Conservation (phyloP, 2,888 invertebrate genomes). For the Dicyrtoma fusca region DNA sequence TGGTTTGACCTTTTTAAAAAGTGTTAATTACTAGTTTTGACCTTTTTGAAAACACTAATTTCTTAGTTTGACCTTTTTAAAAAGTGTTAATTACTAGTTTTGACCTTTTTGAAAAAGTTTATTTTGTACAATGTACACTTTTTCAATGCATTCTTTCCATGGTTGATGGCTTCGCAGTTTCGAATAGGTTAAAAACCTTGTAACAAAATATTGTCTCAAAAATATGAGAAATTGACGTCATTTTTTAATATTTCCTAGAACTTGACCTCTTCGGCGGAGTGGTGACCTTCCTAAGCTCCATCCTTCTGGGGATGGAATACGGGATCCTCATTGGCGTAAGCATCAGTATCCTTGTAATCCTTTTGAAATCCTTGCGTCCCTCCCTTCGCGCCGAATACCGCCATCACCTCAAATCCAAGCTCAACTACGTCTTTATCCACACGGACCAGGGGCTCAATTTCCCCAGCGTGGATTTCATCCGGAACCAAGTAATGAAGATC, state of each 20-base stretch:
- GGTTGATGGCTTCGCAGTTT: too few species aligned
- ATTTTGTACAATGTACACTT: too few species aligned
- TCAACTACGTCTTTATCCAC: constrained; percentile 43
- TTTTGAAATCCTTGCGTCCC: constrained; percentile 70
- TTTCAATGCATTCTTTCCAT: too few species aligned
- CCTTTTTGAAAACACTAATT: too few species aligned
- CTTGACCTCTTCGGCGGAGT: constrained; percentile 70
- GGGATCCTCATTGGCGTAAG: constrained; percentile 70
- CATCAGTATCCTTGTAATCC: constrained; percentile 67
- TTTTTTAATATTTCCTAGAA: constrained; percentile 62
- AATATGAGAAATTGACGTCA: background rate
- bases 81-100: too few species aligned
- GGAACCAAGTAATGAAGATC: constrained; percentile 38
- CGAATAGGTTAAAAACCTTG: too few species aligned
- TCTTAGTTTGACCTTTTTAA: too few species aligned
- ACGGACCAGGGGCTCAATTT: constrained; percentile 48
- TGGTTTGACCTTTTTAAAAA: too few species aligned
- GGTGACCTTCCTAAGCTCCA: constrained; percentile 70
- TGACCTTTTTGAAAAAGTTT: too few species aligned
- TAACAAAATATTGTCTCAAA: too few species aligned
- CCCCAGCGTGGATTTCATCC: constrained; percentile 50
- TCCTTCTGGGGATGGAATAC: constrained; percentile 71
- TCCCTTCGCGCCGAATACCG: constrained; percentile 64
- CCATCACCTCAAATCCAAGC: constrained; percentile 18
- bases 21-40: too few species aligned